These are phyloP conservation scores for Tetrao urogallus DNA, from an alignment of 2,113 vertebrate species.

Conservation along the genomic window DNA sequence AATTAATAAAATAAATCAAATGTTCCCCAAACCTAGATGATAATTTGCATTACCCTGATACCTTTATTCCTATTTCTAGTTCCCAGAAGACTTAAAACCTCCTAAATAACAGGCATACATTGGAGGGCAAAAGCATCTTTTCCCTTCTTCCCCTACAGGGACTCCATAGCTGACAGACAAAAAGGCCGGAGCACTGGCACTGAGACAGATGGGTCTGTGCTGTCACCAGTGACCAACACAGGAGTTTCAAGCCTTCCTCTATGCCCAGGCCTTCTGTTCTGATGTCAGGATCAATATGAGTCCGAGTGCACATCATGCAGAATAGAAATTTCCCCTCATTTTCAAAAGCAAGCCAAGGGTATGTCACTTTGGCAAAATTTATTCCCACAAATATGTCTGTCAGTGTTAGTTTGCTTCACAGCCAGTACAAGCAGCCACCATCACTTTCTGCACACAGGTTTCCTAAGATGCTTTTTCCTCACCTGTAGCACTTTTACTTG, in stretches of 20 bases:
- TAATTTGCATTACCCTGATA: background rate
- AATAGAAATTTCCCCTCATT: background rate
- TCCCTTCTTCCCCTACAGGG: background rate
- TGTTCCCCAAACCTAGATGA: background rate
- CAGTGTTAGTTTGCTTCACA: background rate
- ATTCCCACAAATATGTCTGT: accelerated
- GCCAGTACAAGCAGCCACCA: background rate
- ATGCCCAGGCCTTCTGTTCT: background rate
- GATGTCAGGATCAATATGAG: background rate
- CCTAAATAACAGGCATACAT: background rate
- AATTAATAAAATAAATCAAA: background rate
- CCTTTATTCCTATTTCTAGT: background rate
- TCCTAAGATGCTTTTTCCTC: background rate
- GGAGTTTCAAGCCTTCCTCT: background rate
- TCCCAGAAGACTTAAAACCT: background rate
- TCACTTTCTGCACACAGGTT: background rate
- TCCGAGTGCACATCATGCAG: background rate
- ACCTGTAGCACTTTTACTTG: background rate
- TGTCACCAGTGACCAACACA: background rate
- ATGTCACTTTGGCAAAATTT: background rate
- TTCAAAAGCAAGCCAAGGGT: background rate
- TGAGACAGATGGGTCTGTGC: background rate
- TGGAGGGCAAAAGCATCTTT: background rate
- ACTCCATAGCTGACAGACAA: background rate
- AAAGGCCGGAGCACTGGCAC: background rate